These are phyloP conservation scores for Merops nubicus DNA, from an alignment of 2,113 vertebrate genomes.

Conservation along the genomic window DNA sequence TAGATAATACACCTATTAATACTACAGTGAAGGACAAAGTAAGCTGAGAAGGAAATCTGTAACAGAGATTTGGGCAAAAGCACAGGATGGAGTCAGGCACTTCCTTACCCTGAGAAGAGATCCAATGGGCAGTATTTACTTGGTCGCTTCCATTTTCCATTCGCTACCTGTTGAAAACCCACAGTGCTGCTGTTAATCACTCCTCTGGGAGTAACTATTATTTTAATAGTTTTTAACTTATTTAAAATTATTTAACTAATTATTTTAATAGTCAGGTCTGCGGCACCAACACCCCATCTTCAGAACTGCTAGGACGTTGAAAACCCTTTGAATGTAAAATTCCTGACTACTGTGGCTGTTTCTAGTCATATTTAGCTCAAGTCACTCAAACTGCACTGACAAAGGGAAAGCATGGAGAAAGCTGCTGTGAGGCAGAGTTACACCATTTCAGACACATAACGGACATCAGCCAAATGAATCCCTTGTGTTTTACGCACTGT, in stretches of 20 bases:
- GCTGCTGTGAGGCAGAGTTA: neutral
- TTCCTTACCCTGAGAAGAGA: constrained; percentile 95
- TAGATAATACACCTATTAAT: too few relatives aligned
- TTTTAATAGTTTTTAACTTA: neutral
- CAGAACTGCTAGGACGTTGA: neutral
- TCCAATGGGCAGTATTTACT: constrained; percentile 96
- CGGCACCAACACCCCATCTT: neutral
- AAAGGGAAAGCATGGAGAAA: neutral
- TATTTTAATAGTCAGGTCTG: neutral
- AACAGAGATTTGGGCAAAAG: neutral
- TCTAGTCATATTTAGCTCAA: neutral
- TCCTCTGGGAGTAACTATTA: neutral
- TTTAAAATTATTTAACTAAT: too few relatives aligned
- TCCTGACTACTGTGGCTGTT: neutral
- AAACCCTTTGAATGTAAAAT: neutral
- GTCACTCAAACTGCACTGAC: neutral
- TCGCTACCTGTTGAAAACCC: constrained; percentile 84
- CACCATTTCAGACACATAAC: neutral
- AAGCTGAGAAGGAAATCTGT: neutral
- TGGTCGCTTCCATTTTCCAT: constrained; percentile 92
- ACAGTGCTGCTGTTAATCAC: neutral
- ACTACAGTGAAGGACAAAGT: neutral
- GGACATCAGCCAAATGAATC: neutral
- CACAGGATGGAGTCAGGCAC: neutral
- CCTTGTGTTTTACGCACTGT: rapidly evolving